Evolutionary conservation across 2,113 vertebrate species (phyloP).

Genomic region (Sminthopsis crassicaudata): DNA sequence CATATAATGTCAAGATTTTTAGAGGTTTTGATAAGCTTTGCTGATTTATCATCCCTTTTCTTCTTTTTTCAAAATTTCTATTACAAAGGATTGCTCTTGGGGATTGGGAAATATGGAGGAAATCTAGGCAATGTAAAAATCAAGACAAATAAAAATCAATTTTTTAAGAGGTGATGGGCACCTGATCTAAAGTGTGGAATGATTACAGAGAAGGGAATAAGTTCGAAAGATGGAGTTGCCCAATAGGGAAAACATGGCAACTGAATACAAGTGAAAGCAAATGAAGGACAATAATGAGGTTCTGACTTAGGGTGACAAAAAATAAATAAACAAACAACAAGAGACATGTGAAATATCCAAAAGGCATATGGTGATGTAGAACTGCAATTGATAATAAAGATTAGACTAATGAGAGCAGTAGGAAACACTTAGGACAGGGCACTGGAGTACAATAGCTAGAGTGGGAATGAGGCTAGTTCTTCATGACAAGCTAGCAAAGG

Average conservation of each 20-base stretch:
- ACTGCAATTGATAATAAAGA: background rate
- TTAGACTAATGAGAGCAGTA: background rate
- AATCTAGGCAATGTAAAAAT: background rate
- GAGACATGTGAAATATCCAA: background rate
- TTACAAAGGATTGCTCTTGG: background rate
- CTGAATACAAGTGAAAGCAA: background rate
- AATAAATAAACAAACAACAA: too few relatives aligned
- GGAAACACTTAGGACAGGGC: background rate
- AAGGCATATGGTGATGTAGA: background rate
- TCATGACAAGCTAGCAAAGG: background rate
- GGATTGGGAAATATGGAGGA: background rate
- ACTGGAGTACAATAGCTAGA: background rate
- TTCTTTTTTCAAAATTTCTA: background rate
- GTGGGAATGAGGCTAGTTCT: background rate
- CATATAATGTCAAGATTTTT: background rate
- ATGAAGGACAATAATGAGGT: background rate
- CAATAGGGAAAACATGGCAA: background rate
- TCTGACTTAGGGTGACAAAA: background rate
- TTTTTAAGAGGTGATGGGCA: background rate
- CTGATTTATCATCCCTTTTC: background rate
- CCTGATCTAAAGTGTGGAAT: background rate
- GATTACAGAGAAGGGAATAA: background rate
- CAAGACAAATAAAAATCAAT: too few relatives aligned
- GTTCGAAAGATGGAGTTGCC: background rate
- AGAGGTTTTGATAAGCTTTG: background rate